A percentile compares a stretch with the other conserved stretches of the same genome.
phyloP scores from a whole-genome alignment of 2,113 vertebrate genomes.

The Cryptotis parvus region DNA sequence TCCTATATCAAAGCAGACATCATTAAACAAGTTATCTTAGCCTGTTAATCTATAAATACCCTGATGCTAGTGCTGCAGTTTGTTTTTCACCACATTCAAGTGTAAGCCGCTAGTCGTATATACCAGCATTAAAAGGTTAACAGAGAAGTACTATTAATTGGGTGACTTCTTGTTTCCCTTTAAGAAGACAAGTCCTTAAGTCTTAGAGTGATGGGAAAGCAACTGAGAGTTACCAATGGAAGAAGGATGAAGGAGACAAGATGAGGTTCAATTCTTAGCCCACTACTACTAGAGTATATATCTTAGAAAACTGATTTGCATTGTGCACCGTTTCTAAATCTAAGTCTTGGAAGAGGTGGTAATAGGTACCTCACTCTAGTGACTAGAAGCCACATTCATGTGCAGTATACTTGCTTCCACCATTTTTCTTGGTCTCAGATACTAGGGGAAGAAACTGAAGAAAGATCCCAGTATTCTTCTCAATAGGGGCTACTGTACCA shows the following conservation, averaged over 20 bases:
- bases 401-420: neutral
- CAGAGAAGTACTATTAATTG: neutral
- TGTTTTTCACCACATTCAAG: too few relatives aligned
- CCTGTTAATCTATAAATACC: neutral
- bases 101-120: neutral
- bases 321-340: neutral
- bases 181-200: conserved; percentile 22
- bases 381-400: too few relatives aligned
- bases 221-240: neutral
- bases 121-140: too few relatives aligned
- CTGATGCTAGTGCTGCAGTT: too few relatives aligned
- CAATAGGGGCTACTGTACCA: too few relatives aligned
- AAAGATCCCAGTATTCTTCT: neutral
- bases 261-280: neutral
- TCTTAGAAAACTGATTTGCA: neutral
- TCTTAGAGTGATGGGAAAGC: neutral
- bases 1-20: neutral
- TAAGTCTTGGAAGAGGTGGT: neutral
- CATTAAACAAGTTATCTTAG: neutral
- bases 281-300: neutral
- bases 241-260: neutral
- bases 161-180: neutral
- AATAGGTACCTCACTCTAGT: too few relatives aligned
- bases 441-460: neutral
- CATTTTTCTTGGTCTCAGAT: neutral